Base-by-base conservation (phyloP, 2,113 vertebrate species). In the Burhinus bistriatus region DNA sequence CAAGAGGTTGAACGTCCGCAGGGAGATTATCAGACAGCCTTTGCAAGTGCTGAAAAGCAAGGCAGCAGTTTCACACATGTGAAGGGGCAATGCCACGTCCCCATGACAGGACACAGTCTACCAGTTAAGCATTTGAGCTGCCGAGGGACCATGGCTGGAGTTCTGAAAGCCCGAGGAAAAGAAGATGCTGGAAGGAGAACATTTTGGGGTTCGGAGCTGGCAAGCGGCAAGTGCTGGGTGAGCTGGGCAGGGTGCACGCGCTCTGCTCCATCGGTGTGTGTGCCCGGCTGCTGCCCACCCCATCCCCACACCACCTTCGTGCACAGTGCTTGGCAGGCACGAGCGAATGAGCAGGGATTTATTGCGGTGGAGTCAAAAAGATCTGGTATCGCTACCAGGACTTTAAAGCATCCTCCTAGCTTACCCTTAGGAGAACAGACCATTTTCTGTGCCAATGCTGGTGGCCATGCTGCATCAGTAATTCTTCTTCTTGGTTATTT, bases 391-490 rank as follows among this genome's bases (percentile, higher is more conserved):
- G 49, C 19, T n/a, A 23, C 9, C 27, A 15, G 15, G 36, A 18
- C 76, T 87, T 82, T 40, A 44, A 49, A 93, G 15, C 5, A 52
- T 20, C 20, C 18, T 66, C 40, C 40, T 61, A 75, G 34, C 8
- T 8, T 71, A 25, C 8, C 6, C 5, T 12, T 65, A 26, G 64
- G 55, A 51, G 20, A 51, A 23, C 20, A 57, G 14, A 22, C 6
- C 30, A 11, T 73, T 77, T 76, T 32, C 59, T 1, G 0, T 9
- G 9, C 5, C 6, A 1, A 6, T 26, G 12, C 14, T 26, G 15
- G 27, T 27, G 8, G 40, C 45, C 0, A 0, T 19, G 26, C 51
- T 55, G 11, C 59, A n/a, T 16, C 0, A 0, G 27, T 65, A 54
- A 20, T 59, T 75, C 5, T 57, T 69, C 22, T 42, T 75, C 69